A percentile compares a stretch with the other conserved stretches of the same genome.
phyloP scores from a whole-genome alignment of 2,113 vertebrate species.

The Trichomycterus rosablanca region DNA sequence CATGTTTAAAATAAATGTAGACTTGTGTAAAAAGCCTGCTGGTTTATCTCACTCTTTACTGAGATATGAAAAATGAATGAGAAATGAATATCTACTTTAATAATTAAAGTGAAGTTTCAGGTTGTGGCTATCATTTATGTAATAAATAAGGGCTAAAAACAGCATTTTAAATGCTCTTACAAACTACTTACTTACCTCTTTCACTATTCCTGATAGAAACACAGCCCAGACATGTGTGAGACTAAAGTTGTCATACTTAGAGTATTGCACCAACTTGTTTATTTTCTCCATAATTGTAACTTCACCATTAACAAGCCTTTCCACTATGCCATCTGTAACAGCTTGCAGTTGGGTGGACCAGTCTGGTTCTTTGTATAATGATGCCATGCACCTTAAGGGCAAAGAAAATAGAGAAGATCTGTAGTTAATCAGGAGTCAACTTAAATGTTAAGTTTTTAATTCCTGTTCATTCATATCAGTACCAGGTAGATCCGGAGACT shows the following conservation, averaged over 20 bases:
- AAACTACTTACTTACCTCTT: too few relatives aligned
- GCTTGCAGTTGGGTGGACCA: constrained; percentile 3
- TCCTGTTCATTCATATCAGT: background rate
- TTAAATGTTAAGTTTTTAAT: background rate
- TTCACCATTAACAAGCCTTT: background rate
- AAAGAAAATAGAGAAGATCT: background rate
- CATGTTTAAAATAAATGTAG: too few relatives aligned
- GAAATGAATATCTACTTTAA: too few relatives aligned
- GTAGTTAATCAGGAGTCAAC: background rate
- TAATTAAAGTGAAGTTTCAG: too few relatives aligned
- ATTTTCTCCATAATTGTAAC: background rate
- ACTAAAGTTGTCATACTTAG: constrained; percentile 5
- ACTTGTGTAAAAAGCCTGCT: too few relatives aligned
- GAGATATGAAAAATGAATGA: too few relatives aligned
- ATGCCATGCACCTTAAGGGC: constrained; percentile 23
- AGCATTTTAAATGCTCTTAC: too few relatives aligned
- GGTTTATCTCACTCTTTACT: too few relatives aligned
- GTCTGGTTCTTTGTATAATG: constrained; percentile 3
- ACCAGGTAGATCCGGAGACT: constrained; percentile 67
- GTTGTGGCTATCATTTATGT: too few relatives aligned
- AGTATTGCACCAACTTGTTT: background rate
- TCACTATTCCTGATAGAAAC: background rate
- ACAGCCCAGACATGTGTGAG: constrained; percentile 16
- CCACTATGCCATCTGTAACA: background rate
- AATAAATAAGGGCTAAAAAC: too few relatives aligned